phyloP scores from a whole-genome alignment of 2,797 vertebrate species.

The Huso huso region DNA sequence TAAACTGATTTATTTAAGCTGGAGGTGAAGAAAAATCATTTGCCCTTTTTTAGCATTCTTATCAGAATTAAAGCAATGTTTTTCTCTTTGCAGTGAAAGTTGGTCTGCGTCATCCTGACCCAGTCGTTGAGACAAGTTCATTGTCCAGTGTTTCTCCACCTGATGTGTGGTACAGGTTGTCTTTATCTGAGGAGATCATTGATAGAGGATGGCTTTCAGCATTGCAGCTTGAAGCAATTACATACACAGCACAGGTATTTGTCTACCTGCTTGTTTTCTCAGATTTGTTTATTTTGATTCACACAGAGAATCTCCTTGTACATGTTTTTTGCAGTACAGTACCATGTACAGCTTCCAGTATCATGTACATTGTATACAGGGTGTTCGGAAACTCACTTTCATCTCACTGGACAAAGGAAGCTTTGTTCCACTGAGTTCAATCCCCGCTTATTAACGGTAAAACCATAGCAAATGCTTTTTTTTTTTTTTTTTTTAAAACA shows the following conservation, averaged over 20 bases:
- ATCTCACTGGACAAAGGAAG: conserved; percentile 51
- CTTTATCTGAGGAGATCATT: conserved; percentile 86
- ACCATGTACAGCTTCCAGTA: no score
- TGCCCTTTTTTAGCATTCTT: background rate
- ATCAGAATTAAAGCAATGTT: conserved; percentile 5
- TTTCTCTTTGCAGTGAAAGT: conserved; percentile 69
- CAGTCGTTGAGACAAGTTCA: conserved; percentile 95
- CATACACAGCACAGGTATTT: conserved; percentile 88
- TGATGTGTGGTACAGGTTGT: conserved; percentile 91
- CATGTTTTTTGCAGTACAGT: no score
- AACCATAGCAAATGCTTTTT: background rate
- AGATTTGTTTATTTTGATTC: no score
- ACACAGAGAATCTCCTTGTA: no score
- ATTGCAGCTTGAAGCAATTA: conserved; percentile 91
- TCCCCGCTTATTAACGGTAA: background rate
- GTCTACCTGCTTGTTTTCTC: background rate
- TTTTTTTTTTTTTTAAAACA: conserved; percentile 21
- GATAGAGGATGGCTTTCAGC: conserved; percentile 91
- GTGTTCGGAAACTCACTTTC: no score
- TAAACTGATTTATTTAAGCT: conserved; percentile 11
- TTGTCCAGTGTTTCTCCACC: conserved; percentile 93
- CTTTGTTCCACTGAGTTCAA: background rate
- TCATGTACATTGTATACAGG: no score
- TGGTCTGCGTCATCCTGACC: conserved; percentile 86
- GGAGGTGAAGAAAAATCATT: conserved; percentile 13